Base-by-base conservation (phyloP, 2,113 vertebrate species). In the Notechis scutatus region DNA sequence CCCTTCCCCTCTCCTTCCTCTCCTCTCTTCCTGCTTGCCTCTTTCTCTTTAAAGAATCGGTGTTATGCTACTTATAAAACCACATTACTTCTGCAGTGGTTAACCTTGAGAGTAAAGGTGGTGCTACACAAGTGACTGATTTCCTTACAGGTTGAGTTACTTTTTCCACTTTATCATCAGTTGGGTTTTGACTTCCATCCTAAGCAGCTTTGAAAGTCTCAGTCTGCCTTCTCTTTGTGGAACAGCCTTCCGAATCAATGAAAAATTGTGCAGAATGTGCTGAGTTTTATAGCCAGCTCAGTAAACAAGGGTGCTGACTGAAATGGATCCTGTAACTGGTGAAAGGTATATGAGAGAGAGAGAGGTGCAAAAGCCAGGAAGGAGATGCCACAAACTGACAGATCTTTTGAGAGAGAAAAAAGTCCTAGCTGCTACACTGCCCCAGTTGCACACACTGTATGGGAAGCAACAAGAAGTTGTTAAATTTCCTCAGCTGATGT, bases 31-130 rank as follows among this genome's bases (percentile, higher is more conserved):
- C 12, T 69, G 29, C 69, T 39, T 39, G n/a, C 69, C 15, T 64
- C 50, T 21, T 54, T 91, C 15, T 52, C 24, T 90, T 61, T 26
- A 85, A 85, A 61, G 23, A 61, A 61, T 90, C 10, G 42, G 9
- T 20, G 45, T 89, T 88, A 89, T 52, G 14, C 92, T 69, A 55
- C 0, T 12, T 56, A 56, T 39, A 57, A 92, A 92, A 92, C 64
- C 64, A 24, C 92, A 92, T 6, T 20, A 45, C 85, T 85, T 92
- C 88, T 45, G 88, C 39, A 34, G 39, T 3, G 92, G 92, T 92
- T 92, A 92, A 92, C 64, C 39, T 20, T 89, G 87, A 50, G 87
- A 85, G 15, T 50, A 56, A 92, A 92, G 69, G 92, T 21, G 29
- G 85, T 45, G 52, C 88, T 92, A 59, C 39, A 34, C 5, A 20